Conservation (phyloP, 2,113 vertebrate genomes). For the Clinocottus analis region DNA sequence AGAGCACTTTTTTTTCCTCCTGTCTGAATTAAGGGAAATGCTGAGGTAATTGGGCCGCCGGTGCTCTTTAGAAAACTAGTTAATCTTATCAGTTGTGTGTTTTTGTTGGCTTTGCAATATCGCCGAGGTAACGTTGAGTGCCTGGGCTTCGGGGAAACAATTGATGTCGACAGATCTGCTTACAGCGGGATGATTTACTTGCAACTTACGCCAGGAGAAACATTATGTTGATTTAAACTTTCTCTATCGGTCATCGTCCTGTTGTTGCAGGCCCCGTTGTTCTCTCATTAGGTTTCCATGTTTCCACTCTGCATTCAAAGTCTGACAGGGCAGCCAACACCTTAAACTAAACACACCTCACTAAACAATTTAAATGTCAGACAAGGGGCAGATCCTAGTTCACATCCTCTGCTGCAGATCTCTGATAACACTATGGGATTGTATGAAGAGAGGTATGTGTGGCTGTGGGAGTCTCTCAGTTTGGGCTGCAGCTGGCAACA, state of each 20-base stretch:
- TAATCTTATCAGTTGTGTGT: slow-evolving; percentile 48
- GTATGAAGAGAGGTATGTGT: slow-evolving; percentile 21
- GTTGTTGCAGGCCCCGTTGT: slow-evolving; percentile 63
- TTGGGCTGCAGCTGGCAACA: slow-evolving; percentile 54
- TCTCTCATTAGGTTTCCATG: slow-evolving; percentile 52
- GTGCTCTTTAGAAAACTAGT: slow-evolving; percentile 37
- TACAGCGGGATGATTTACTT: slow-evolving; percentile 59
- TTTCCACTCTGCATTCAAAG: slow-evolving; percentile 47
- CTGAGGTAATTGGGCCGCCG: slow-evolving; percentile 27
- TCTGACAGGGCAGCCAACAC: slow-evolving; percentile 61
- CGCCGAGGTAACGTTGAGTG: slow-evolving; percentile 34
- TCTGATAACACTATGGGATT: slow-evolving; percentile 45
- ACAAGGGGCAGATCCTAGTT: slow-evolving; percentile 59
- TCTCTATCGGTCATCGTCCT: slow-evolving; percentile 71
- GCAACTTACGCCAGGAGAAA: slow-evolving; percentile 56
- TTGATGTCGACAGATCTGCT: slow-evolving; percentile 65
- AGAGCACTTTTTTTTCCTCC: background rate
- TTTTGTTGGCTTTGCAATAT: slow-evolving; percentile 44
- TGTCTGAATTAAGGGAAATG: slow-evolving; percentile 40
- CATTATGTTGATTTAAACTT: slow-evolving; percentile 76
- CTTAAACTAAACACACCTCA: slow-evolving; percentile 72
- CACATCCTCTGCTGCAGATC: slow-evolving; percentile 54
- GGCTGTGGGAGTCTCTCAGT: slow-evolving; percentile 44
- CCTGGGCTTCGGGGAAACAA: slow-evolving; percentile 53
- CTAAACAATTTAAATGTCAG: slow-evolving; percentile 73